Evolutionary conservation across 2,888 invertebrate species (phyloP).

Genomic region (Uropetala carovei): DNA sequence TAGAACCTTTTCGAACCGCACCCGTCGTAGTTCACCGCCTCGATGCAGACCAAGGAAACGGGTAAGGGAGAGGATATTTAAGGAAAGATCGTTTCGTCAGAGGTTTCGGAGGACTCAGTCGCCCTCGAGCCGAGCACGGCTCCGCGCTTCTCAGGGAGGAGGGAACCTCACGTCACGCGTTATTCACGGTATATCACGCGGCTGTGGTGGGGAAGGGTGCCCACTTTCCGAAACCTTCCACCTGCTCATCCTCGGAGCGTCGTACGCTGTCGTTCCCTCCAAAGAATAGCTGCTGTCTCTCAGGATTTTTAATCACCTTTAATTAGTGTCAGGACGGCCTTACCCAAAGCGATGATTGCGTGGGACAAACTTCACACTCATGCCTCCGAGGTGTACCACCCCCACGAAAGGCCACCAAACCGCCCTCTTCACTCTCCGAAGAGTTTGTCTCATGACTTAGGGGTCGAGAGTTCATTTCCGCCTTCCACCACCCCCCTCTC

Average conservation of each 20-base stretch:
- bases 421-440: background rate
- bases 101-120: background rate
- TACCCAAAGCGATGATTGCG: slow-evolving; percentile 15
- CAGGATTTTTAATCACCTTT: slow-evolving; percentile 22
- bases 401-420: background rate
- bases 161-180: background rate
- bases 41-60: background rate
- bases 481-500: background rate
- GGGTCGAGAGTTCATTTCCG: background rate
- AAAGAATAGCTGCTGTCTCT: background rate
- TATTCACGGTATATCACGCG: slow-evolving; percentile 19
- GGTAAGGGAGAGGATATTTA: background rate
- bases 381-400: background rate
- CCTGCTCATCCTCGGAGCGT: background rate
- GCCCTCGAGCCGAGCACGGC: background rate
- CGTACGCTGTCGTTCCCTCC: background rate
- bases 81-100: background rate
- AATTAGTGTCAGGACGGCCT: slow-evolving; percentile 9
- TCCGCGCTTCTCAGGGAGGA: background rate
- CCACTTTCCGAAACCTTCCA: background rate
- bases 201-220: background rate
- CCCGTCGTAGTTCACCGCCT: background rate
- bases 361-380: background rate
- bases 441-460: no score
- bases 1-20: background rate